Evolutionary conservation across 1,140 invertebrate species (phyloP).

Genomic region (Diorhabda sublineata): DNA sequence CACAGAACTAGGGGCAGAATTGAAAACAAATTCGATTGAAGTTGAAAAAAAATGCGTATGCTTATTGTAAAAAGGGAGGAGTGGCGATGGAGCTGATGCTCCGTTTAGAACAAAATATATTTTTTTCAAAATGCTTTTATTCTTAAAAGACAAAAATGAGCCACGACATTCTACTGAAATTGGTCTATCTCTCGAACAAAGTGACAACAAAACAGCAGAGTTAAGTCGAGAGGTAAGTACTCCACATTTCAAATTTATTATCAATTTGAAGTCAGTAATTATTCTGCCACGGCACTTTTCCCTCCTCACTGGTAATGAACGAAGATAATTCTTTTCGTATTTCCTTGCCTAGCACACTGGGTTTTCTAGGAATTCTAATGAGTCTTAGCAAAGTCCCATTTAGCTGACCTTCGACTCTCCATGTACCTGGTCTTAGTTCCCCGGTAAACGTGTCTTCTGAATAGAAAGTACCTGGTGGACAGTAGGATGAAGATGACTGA

Average conservation of each 20-base stretch:
- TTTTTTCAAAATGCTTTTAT: conserved; percentile 17
- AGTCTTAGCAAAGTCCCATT: conserved; percentile 18
- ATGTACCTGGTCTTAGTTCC: conserved; percentile 7
- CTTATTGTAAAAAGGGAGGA: too few species aligned
- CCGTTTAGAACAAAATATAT: conserved; percentile 2
- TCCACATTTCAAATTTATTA: not conserved
- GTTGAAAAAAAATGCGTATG: too few species aligned
- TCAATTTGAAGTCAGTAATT: conserved; percentile 16
- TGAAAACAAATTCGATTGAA: too few species aligned
- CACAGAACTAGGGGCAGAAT: too few species aligned
- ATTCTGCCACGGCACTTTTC: conserved; percentile 19
- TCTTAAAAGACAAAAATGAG: conserved; percentile 13
- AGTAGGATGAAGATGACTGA: conserved; percentile 12
- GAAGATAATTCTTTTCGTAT: conserved; percentile 13
- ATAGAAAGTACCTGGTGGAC: conserved; percentile 13
- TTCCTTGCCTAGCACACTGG: conserved; percentile 16
- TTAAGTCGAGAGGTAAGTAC: not conserved
- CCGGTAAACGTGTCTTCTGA: not conserved
- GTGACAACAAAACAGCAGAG: conserved; percentile 8
- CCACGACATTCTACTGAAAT: too few species aligned
- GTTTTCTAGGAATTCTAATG: conserved; percentile 15
- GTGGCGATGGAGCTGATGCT: not conserved
- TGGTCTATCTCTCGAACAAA: not conserved
- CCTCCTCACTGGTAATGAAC: conserved; percentile 15
- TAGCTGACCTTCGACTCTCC: conserved; percentile 18